Evolutionary conservation across 2,797 vertebrate genomes (phyloP), one percentile per base, ranked within the genome.

Genomic region (Girardinus metallicus): DNA sequence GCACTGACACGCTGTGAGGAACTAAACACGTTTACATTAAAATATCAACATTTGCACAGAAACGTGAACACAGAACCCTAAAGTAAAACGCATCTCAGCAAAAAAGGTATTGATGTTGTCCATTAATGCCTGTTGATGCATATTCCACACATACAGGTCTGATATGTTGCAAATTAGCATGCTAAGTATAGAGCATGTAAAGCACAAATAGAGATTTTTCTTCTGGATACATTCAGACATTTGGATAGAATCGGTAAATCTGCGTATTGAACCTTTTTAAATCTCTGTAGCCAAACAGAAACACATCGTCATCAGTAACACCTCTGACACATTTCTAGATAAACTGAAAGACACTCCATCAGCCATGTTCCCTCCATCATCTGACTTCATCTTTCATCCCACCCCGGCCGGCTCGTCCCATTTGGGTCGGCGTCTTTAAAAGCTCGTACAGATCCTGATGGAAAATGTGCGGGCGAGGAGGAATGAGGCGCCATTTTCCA

Each of bases 351-450:
- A 82, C 75, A 80, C 64, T 76, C 36, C 53, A 66, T 78, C 81
- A 80, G 83, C 78, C 9, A 7, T 71, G 72, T 89, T 86, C 76
- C 64, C 66, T 83, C 78, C 74, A 82, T 88, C 84, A 70, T 87
- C 81, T 60, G 72, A 87, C 86, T 91, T 88, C 84, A 78, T 87
- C 74, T 87, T 87, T 91, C 84, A 86, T 91, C 82, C 83, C 85
- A 66, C 68, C 53, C 47, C 80, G 73, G 55, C 76, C 74, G 77
- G 74, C 85, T 87, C 78, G 80, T 85, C 80, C 90, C 75, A 85
- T 87, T 85, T 83, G 62, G 80, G 80, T 85, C 51, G 49, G 60
- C 51, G 87, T 86, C 86, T 86, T 89, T 87, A 84, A 84, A 88
- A 78, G 81, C n/a, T 76, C 66, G 78, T 74, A 60, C 49, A 75